Percentiles rank a stretch among this genome's conserved stretches.
phyloP scores from a whole-genome alignment of 2,113 vertebrate genomes.

The Tetraodon nigroviridis region DNA sequence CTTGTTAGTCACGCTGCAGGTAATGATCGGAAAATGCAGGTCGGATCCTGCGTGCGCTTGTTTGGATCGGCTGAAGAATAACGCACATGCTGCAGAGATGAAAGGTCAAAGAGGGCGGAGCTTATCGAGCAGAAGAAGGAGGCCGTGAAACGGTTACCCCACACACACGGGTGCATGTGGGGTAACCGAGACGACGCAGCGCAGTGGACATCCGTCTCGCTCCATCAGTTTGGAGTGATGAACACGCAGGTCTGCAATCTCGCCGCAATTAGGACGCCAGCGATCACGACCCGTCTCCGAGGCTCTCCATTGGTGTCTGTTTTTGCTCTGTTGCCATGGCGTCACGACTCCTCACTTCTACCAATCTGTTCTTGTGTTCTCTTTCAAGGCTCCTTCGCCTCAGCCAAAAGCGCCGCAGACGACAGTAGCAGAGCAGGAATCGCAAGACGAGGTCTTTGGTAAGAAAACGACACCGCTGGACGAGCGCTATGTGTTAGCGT shows the following conservation, averaged over 20 bases:
- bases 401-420: constrained; percentile 29
- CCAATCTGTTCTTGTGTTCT: constrained; percentile 58
- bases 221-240: constrained; percentile 5
- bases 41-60: too few relatives aligned
- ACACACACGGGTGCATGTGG: too few relatives aligned
- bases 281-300: constrained; percentile 1
- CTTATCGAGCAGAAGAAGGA: too few relatives aligned
- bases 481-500: too few relatives aligned
- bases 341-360: constrained; percentile 45
- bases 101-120: too few relatives aligned
- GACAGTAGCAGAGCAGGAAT: constrained; percentile 48
- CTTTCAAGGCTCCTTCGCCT: constrained; percentile 59
- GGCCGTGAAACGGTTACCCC: too few relatives aligned
- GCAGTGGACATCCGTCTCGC: background rate
- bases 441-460: constrained; percentile 88
- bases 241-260: background rate
- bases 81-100: too few relatives aligned
- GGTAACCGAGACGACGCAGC: too few relatives aligned
- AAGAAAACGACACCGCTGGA: constrained; percentile 32
- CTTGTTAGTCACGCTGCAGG: background rate
- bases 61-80: too few relatives aligned
- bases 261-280: constrained; percentile 6
- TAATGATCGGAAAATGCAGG: background rate
- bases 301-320: constrained; percentile 17
- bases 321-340: constrained; percentile 67